A percentile compares a stretch with the other conserved stretches of the same genome.
Conservation (phyloP, 2,888 invertebrate genomes). For the Apocheima hispidaria region DNA sequence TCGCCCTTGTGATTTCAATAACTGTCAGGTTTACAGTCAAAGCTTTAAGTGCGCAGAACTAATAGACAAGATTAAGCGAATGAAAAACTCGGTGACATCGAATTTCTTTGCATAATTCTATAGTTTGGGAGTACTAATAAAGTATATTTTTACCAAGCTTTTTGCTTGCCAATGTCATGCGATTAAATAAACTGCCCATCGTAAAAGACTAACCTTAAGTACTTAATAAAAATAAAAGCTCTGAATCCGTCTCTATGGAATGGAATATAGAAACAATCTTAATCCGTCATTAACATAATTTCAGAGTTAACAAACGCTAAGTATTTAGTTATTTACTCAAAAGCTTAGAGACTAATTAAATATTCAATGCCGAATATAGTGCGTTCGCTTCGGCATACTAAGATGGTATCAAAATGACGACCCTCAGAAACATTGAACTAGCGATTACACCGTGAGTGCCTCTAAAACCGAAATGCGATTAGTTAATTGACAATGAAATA, state of each 20-base stretch:
- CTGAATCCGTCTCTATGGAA: background rate
- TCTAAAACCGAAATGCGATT: conserved; percentile 50
- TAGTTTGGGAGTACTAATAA: background rate
- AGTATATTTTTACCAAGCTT: background rate
- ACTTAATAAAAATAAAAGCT: background rate
- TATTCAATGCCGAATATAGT: conserved; percentile 39
- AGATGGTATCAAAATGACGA: conserved; percentile 37
- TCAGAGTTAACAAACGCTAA: conserved; percentile 1
- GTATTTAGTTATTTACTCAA: conserved; percentile 8
- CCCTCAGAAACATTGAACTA: conserved; percentile 45
- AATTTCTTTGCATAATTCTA: conserved; percentile 8
- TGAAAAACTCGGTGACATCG: conserved; percentile 7
- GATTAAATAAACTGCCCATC: background rate
- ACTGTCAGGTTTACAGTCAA: conserved; percentile 11
- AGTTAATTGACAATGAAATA: conserved; percentile 56
- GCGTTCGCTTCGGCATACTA: conserved; percentile 23
- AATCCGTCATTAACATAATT: conserved; percentile 11
- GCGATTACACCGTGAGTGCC: conserved; percentile 48
- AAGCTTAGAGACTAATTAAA: conserved; percentile 21
- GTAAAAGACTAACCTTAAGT: background rate
- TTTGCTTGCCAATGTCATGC: background rate
- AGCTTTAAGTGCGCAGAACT: conserved; percentile 1
- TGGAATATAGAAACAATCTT: background rate
- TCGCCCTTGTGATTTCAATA: conserved; percentile 24
- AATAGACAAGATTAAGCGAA: conserved; percentile 11